Percentiles rank a stretch among this genome's conserved stretches.
phyloP scores from a whole-genome alignment of 2,888 invertebrate species.

The Drosophila peninsularis region DNA sequence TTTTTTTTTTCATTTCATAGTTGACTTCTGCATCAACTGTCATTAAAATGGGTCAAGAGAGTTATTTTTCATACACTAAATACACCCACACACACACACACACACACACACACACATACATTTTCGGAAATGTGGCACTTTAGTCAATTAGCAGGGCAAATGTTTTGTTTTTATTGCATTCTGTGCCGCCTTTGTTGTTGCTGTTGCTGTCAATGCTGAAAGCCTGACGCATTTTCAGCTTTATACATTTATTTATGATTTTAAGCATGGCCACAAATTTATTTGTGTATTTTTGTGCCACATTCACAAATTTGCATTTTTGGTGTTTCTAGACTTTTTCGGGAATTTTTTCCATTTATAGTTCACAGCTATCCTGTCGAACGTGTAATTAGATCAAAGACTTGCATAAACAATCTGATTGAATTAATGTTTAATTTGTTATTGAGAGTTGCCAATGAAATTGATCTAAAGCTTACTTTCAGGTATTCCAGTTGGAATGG shows the following conservation, averaged over 20 bases:
- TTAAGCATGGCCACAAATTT: slow-evolving; percentile 40
- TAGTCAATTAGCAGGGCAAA: slow-evolving; percentile 70
- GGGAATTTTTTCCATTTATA: slow-evolving; percentile 20
- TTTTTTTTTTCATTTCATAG: slow-evolving; percentile 16
- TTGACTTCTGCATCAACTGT: slow-evolving; percentile 37
- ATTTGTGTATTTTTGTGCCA: slow-evolving; percentile 37
- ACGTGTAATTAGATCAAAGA: not conserved
- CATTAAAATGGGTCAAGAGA: slow-evolving; percentile 63
- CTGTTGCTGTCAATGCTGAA: slow-evolving; percentile 24
- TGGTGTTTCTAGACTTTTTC: slow-evolving; percentile 46
- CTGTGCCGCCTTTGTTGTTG: slow-evolving; percentile 8
- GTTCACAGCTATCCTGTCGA: slow-evolving; percentile 4
- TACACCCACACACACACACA: slow-evolving; percentile 5
- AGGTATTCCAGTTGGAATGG: too few species aligned
- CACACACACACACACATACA: slow-evolving; percentile 1
- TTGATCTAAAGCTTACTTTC: too few species aligned
- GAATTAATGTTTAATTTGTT: too few species aligned
- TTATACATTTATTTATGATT: slow-evolving; percentile 68
- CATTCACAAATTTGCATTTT: slow-evolving; percentile 41
- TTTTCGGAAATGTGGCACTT: slow-evolving; percentile 58
- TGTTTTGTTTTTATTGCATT: slow-evolving; percentile 53
- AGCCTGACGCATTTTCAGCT: slow-evolving; percentile 47
- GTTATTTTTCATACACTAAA: slow-evolving; percentile 47
- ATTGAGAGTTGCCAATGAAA: too few species aligned
- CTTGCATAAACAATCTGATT: not conserved